Evolutionary conservation across 2,888 invertebrate genomes (phyloP), one percentile per base, ranked within the genome.

Genomic region (Sminthurides aquaticus): DNA sequence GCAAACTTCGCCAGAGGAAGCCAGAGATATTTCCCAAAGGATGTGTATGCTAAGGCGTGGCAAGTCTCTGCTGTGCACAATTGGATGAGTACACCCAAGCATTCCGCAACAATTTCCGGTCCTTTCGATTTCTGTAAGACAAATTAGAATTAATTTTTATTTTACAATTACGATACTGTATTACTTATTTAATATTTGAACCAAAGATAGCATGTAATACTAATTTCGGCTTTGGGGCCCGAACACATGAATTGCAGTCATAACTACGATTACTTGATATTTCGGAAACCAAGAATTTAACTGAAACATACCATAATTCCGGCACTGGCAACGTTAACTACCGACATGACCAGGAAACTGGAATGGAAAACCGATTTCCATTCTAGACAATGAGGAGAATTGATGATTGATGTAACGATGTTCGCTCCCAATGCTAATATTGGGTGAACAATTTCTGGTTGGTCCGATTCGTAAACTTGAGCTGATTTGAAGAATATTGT

Each of bases 101-200:
- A 71, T 54, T 71, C 69, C 1, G 64, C 28, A 15, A 72, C 69
- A 1, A 74, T 70, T 55, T 71, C 62, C 0, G 68, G 62, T 0
- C 67, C 67, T 49, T 68, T 69, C 28, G 64, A 62, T 57, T 48
- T 68, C 72, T 72, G 52, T 22, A 61, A 60, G 25, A 25, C 1
- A 54, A 64, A 63, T n/a, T 20, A 52, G 15, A 52, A 52, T 22
- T 8, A 22, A 43, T 43, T 43, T 43, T 43, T 43, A 43, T 43
- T n/a, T n/a, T n/a, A n/a, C n/a, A n/a, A n/a, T n/a, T n/a, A n/a
- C n/a, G n/a, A n/a, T n/a, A n/a, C n/a, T n/a, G n/a, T n/a, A n/a
- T n/a, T n/a, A n/a, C n/a, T n/a, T n/a, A n/a, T n/a, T n/a, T n/a
- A n/a, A n/a, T n/a, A n/a, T n/a, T n/a, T n/a, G n/a, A n/a, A n/a